Evolutionary conservation across 2,113 vertebrate species (phyloP).

Genomic region (Aphelocoma coerulescens): DNA sequence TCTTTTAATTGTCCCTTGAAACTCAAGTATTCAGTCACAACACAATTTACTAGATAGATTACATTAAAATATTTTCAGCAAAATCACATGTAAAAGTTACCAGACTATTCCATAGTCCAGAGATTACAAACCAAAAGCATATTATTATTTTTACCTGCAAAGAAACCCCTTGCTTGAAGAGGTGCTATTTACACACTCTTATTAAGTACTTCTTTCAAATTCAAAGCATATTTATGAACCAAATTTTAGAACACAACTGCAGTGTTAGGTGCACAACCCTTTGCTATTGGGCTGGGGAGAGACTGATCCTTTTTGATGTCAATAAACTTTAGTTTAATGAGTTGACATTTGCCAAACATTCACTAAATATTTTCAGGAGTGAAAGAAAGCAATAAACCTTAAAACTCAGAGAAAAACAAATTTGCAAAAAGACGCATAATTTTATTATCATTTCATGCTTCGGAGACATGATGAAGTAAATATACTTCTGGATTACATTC

Average conservation of each 20-base stretch:
- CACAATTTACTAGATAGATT: background rate
- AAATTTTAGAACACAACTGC: background rate
- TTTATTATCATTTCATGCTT: background rate
- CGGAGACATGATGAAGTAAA: background rate
- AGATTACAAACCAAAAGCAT: background rate
- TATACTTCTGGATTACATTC: background rate
- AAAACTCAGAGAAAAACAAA: background rate
- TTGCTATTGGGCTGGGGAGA: background rate
- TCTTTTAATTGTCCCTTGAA: background rate
- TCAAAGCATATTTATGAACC: background rate
- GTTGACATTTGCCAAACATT: background rate
- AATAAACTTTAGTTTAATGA: background rate
- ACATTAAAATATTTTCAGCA: background rate
- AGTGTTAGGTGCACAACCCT: background rate
- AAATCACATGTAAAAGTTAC: background rate
- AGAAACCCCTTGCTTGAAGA: background rate
- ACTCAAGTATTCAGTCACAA: background rate
- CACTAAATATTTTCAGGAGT: background rate
- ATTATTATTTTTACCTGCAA: background rate
- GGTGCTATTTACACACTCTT: background rate
- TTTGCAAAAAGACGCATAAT: background rate
- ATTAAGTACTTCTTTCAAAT: background rate
- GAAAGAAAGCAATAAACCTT: background rate
- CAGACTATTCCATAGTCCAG: background rate
- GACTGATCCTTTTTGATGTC: background rate